Evolutionary conservation across 2,888 invertebrate genomes (phyloP).

Genomic region (Agrotis ipsilon): DNA sequence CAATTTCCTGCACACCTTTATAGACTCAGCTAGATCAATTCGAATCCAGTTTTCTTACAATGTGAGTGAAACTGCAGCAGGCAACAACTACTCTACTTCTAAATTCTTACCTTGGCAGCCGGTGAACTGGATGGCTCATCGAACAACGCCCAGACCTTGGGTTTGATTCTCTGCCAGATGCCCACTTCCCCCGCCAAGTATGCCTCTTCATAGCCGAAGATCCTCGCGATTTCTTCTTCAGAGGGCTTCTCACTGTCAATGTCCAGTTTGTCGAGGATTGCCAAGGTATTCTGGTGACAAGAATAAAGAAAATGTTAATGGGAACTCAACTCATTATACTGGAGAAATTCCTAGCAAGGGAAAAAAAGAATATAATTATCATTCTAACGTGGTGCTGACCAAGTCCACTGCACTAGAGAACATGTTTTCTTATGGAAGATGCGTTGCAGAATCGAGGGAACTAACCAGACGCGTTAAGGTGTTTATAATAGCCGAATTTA

Average conservation of each 20-base stretch:
- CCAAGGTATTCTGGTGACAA: slow-evolving; percentile 96
- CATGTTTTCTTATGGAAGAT: too few relatives aligned
- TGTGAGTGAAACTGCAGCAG: too few relatives aligned
- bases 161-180: slow-evolving; percentile 97
- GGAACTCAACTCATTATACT: too few relatives aligned
- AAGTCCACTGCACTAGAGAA: too few relatives aligned
- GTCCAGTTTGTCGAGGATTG: slow-evolving; percentile 98
- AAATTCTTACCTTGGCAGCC: slow-evolving; percentile 94
- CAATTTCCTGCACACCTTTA: too few relatives aligned
- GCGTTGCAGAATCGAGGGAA: too few relatives aligned
- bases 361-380: too few relatives aligned
- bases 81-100: neutral
- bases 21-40: too few relatives aligned
- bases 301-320: neutral
- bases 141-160: slow-evolving; percentile 98
- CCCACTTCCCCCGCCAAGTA: slow-evolving; percentile 95
- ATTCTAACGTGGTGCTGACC: too few relatives aligned
- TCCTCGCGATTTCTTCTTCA: slow-evolving; percentile 97
- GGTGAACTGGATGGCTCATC: slow-evolving; percentile 99
- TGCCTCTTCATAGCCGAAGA: slow-evolving; percentile 97
- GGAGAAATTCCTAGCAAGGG: too few relatives aligned
- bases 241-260: slow-evolving; percentile 98
- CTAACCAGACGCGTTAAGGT: too few relatives aligned
- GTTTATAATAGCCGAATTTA: too few relatives aligned
- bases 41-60: neutral